Evolutionary conservation across 2,888 invertebrate genomes (phyloP).

Genomic region (Villa cingulata): DNA sequence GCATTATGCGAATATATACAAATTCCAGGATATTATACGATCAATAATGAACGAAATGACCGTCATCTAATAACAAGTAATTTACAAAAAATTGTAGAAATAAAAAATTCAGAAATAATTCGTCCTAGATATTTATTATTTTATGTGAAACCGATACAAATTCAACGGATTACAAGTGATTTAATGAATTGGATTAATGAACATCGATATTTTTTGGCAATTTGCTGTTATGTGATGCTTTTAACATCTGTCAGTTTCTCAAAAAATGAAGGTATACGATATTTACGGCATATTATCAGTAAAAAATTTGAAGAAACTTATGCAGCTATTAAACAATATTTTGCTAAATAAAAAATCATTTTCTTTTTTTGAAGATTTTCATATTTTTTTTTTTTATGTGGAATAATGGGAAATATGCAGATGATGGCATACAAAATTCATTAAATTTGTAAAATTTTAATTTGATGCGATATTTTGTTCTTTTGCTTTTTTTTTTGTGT

Average conservation of each 20-base stretch:
- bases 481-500: too few relatives aligned
- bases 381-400: too few relatives aligned
- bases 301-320: neutral
- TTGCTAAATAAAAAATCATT: neutral
- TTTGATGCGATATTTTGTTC: too few relatives aligned
- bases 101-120: conserved; percentile 61
- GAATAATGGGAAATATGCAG: too few relatives aligned
- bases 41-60: neutral
- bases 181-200: neutral
- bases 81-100: conserved; percentile 34
- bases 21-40: conserved; percentile 47
- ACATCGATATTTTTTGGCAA: neutral
- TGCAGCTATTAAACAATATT: neutral
- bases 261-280: neutral
- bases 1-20: conserved; percentile 70
- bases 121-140: conserved; percentile 62
- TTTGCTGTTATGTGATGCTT: neutral
- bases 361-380: conserved; percentile 4
- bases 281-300: neutral
- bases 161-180: neutral
- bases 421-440: too few relatives aligned
- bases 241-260: neutral
- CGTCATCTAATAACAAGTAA: neutral
- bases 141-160: conserved; percentile 35
- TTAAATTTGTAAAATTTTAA: too few relatives aligned